Evolutionary conservation across 2,888 invertebrate species (phyloP), one percentile per base, ranked within the genome.

Genomic region (Cheiracanthium punctorium): DNA sequence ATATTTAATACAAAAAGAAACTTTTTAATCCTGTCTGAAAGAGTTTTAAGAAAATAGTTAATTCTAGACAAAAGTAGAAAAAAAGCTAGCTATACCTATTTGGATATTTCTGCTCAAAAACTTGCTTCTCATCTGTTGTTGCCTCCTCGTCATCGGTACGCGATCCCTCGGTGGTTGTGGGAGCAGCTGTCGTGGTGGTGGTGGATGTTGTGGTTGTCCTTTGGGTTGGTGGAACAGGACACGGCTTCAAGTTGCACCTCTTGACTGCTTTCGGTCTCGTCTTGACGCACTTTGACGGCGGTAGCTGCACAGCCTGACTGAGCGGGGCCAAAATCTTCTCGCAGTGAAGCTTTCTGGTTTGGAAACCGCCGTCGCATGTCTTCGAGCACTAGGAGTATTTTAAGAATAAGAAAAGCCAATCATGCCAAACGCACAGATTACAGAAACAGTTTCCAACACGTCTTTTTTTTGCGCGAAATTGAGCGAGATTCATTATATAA

Each of bases 361-460:
- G 97, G 77, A 96, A 93, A 0, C 98, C 98, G n/a, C 96, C 96
- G 0, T 97, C 98, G 91, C 98, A 99, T 17, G 96, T 94, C 91
- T 95, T 96, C 14, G 96, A 96, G 91, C 98, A 99, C 92, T 96
- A 91, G 10, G 41, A 20, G 88, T n/a, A n/a, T n/a, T n/a, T n/a
- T n/a, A n/a, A n/a, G n/a, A n/a, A n/a, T n/a, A n/a, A n/a, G n/a
- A n/a, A n/a, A n/a, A n/a, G n/a, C n/a, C n/a, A n/a, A n/a, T n/a
- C n/a, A n/a, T n/a, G n/a, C n/a, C n/a, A n/a, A n/a, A n/a, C n/a
- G n/a, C n/a, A n/a, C n/a, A n/a, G n/a, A n/a, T n/a, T n/a, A n/a
- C n/a, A n/a, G n/a, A n/a, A n/a, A n/a, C n/a, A n/a, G n/a, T n/a
- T n/a, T n/a, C n/a, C n/a, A n/a, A n/a, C n/a, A n/a, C n/a, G n/a